Evolutionary conservation across 2,888 invertebrate species (phyloP), one percentile per base, ranked within the genome.

Genomic region (Hermodice carunculata): DNA sequence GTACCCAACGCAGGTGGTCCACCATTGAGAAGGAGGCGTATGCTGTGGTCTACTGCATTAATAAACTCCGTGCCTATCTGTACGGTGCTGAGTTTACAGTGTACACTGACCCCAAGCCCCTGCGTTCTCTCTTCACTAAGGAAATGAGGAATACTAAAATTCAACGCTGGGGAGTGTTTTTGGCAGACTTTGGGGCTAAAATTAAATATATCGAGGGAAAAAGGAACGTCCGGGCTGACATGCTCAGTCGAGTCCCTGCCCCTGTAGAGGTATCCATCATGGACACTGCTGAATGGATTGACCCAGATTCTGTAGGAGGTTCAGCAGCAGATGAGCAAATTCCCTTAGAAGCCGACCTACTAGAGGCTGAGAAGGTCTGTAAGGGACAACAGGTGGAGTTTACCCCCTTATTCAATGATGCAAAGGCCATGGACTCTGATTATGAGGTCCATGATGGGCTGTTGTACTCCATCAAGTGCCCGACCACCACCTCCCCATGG

Each of bases 181-280:
- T 67, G 8, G 63, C 63, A 8, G 67, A 67, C 42, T 67, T 49
- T 31, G 67, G 64, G n/a, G 60, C 54, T 17, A 67, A 42, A 1
- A 58, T 66, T n/a, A 57, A 62, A 34, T 66, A 62, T 48, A 28
- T 37, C 0, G 52, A 58, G 32, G 66, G 66, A 17, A 26, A 51
- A 29, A n/a, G 58, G 4, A 66, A 63, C 46, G 37, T 63, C 28
- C n/a, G 66, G 22, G 62, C 62, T 26, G 66, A 62, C 34, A 53
- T 62, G 53, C 28, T 66, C 24, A 56, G 56, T 3, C 28, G 56
- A 11, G 37, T 64, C 8, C 2, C 22, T 3, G 14, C 14, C 31
- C 14, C 40, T 2, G 17, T 19, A 3, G 26, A 43, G 14, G 46
- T 54, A 5, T n/a, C 0, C 26, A 31, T 37, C 24, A 26, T 61